Base-by-base conservation (phyloP, 2,888 invertebrate species). In the Epicampocera succincta region DNA sequence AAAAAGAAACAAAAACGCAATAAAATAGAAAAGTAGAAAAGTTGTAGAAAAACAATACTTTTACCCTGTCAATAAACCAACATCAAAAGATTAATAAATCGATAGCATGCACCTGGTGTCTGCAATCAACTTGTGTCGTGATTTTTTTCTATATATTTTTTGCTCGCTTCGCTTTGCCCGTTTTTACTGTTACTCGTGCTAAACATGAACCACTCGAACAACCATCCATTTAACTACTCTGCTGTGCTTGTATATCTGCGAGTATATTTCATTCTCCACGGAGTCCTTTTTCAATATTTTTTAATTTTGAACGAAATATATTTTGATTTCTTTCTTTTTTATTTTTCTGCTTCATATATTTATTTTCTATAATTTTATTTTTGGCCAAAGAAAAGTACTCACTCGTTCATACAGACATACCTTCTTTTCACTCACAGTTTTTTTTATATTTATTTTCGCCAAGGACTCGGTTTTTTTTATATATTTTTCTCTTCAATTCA, bases 81-180 rank as follows among this genome's bases (percentile, higher is more conserved):
- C 74, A 82, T 82, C 82, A 82, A 82, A 82, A 82, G 82, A 82
- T 82, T 82, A 82, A 82, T 82, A 82, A 82, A 82, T 82, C 82
- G 82, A 82, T 82, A 82, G 68, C 78, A 54, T 74, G 82, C 82
- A 82, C 82, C 82, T 82, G 82, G 82, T 82, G 78, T 78, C 73
- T 81, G 82, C 82, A 82, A 78, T 82, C 78, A 82, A 82, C 69
- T 82, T 46, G 71, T 78, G 74, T 71, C 78, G 71, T 82, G 65
- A 69, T 69, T 66, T 68, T 66, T 48, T 50, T 48, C 1, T 56
- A 17, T 29, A 19, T 50, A 40, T 58, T 38, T 33, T 21, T 42
- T n/a, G 5, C 12, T 13, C 17, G 12, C n/a, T 65, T 58, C n/a
- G 13, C 21, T 42, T 61, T 11, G 2, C 38, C n/a, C 4, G 40